phyloP scores from a whole-genome alignment of 1,140 invertebrate species.

The Anthonomus grandis region DNA sequence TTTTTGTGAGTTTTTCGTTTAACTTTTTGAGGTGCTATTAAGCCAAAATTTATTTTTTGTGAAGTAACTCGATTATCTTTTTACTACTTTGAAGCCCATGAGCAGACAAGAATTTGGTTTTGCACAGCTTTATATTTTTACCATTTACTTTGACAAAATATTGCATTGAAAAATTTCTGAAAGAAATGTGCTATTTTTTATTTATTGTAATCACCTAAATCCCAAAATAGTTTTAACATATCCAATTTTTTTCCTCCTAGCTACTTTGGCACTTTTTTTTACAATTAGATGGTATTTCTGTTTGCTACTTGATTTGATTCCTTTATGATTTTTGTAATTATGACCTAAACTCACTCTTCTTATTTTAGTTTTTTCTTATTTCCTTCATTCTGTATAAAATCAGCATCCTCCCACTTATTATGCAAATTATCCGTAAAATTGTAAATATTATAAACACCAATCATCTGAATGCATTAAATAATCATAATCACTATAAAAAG shows the following conservation, averaged over 20 bases:
- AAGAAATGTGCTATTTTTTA: background rate
- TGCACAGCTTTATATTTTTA: background rate
- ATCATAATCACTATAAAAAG: too few species aligned
- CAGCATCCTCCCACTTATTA: too few species aligned
- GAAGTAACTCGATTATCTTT: background rate
- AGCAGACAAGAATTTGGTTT: background rate
- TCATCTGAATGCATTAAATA: too few species aligned
- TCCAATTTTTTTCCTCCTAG: background rate
- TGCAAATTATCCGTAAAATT: too few species aligned
- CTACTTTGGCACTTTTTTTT: background rate
- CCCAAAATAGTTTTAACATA: background rate
- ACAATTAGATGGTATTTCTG: background rate
- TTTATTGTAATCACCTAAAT: background rate
- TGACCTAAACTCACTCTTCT: background rate
- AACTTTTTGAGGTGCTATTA: background rate
- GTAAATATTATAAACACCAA: too few species aligned
- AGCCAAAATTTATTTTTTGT: background rate
- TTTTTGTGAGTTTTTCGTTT: background rate
- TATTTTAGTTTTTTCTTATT: background rate
- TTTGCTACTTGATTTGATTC: background rate
- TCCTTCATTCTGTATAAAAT: too few species aligned
- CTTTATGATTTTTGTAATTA: background rate
- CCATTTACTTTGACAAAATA: background rate
- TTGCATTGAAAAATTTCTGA: background rate
- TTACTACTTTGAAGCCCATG: background rate